Evolutionary conservation across 2,113 vertebrate species (phyloP).

Genomic region (Murina feae): DNA sequence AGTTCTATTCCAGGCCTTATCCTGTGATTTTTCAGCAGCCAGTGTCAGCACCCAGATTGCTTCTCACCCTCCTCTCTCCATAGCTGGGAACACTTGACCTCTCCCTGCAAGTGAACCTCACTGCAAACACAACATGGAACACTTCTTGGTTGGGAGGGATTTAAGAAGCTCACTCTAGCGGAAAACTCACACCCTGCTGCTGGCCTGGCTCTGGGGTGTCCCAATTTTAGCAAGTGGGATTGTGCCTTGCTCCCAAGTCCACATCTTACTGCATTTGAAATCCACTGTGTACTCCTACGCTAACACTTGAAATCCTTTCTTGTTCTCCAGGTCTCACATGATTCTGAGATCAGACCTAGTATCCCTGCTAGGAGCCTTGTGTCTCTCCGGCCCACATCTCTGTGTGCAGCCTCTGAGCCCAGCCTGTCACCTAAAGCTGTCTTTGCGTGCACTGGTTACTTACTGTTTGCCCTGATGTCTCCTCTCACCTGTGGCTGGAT

Average conservation of each 20-base stretch:
- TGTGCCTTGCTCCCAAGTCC: background rate
- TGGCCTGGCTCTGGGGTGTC: background rate
- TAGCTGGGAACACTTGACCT: background rate
- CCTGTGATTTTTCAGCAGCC: background rate
- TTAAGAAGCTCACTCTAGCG: background rate
- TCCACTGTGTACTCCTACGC: background rate
- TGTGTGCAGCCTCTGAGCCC: background rate
- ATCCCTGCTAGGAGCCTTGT: background rate
- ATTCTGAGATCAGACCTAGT: background rate
- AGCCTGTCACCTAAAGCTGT: background rate
- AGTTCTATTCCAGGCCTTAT: background rate
- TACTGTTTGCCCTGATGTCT: background rate
- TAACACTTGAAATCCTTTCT: background rate
- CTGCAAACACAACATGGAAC: background rate
- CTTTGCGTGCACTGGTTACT: background rate
- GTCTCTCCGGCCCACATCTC: background rate
- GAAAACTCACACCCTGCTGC: background rate
- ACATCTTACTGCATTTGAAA: slow-evolving; percentile 18
- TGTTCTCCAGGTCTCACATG: background rate
- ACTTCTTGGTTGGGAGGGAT: background rate
- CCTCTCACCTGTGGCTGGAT: background rate
- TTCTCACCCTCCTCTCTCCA: background rate
- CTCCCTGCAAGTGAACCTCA: background rate
- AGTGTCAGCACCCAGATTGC: background rate
- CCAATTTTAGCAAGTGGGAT: slow-evolving; percentile 5